A percentile compares a stretch with the other conserved stretches of the same genome.
Conservation (phyloP, 2,113 vertebrate species). For the Passer montanus region DNA sequence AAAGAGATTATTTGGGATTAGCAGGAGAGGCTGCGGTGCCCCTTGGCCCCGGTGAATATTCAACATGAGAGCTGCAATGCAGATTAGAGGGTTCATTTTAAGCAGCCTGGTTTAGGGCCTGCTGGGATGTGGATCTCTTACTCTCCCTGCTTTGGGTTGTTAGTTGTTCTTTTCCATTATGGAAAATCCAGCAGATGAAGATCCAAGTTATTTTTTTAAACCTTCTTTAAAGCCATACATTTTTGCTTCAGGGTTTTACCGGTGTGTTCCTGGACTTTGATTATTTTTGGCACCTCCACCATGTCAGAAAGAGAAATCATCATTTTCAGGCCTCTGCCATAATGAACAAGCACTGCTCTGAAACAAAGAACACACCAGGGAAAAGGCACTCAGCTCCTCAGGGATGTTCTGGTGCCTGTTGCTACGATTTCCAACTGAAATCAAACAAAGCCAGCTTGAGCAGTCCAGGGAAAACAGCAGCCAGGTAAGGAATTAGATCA, state of each 20-base stretch:
- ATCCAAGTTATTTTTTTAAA: neutral
- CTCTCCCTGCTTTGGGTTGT: neutral
- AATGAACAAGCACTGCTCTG: neutral
- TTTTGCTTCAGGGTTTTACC: neutral
- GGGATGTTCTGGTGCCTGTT: neutral
- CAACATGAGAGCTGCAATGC: neutral
- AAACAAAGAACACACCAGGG: neutral
- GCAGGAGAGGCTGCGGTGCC: neutral
- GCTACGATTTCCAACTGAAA: neutral
- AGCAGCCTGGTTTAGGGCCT: neutral
- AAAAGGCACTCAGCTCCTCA: neutral
- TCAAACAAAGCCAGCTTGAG: neutral
- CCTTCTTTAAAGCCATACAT: accelerated
- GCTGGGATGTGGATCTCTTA: neutral
- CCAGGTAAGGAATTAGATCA: neutral
- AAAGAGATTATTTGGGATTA: neutral
- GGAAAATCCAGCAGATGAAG: neutral
- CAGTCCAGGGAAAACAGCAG: neutral
- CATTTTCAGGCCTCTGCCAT: neutral
- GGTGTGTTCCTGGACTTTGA: accelerated
- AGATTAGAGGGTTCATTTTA: neutral
- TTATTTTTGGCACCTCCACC: neutral
- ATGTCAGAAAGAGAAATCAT: neutral
- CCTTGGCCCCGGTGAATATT: neutral
- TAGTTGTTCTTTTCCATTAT: neutral